Percentiles rank a stretch among this genome's conserved stretches.
Evolutionary conservation across 2,888 invertebrate species (phyloP).

Genomic region (Timema podura): DNA sequence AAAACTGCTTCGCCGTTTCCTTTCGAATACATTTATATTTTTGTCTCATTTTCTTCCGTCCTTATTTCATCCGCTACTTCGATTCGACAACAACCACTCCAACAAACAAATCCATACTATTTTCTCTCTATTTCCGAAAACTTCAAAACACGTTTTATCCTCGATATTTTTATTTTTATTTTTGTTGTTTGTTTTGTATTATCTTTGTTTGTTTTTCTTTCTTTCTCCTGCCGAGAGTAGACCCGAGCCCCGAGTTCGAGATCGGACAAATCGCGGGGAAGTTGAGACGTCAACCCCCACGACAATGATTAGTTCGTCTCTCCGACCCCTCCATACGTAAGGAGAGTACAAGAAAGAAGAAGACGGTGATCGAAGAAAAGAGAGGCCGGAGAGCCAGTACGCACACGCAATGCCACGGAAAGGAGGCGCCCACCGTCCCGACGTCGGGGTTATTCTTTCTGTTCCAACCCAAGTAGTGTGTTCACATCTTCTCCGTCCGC

Average conservation of each 20-base stretch:
- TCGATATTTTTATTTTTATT: neutral
- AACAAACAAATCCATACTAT: neutral
- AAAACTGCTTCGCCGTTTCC: slow-evolving; percentile 21
- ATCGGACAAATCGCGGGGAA: no score
- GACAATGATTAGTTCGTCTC: no score
- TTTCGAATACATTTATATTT: slow-evolving; percentile 16
- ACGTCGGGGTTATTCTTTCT: neutral
- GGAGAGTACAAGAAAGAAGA: slow-evolving; percentile 8
- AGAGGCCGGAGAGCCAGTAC: slow-evolving; percentile 16
- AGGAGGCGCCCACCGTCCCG: slow-evolving; percentile 6
- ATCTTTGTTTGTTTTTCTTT: no score
- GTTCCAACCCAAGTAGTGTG: neutral
- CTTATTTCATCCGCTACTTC: neutral
- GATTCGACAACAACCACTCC: no score
- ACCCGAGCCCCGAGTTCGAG: no score
- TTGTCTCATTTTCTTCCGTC: neutral
- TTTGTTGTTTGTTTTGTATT: no score
- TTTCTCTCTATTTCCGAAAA: neutral
- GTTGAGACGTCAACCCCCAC: no score
- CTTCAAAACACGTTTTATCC: neutral
- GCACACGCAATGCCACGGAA: no score
- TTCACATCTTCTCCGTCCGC: neutral
- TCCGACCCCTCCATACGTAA: no score
- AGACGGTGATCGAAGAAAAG: neutral
- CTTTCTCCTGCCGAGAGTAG: no score